These are phyloP conservation scores for Cyclopterus lumpus DNA, from an alignment of 2,797 vertebrate species.

Conservation along the genomic window DNA sequence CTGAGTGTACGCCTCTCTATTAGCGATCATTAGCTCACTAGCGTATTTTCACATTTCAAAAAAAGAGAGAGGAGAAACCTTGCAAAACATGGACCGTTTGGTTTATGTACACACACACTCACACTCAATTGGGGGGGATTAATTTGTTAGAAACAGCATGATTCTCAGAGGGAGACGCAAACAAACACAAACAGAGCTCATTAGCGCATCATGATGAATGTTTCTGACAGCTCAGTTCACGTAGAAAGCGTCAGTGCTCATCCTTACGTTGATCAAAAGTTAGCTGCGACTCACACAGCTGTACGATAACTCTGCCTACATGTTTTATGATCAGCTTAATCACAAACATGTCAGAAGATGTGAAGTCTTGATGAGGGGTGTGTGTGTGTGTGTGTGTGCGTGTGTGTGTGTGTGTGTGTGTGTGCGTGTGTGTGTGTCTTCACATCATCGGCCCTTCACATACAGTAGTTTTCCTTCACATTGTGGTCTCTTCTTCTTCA, in stretches of 20 bases:
- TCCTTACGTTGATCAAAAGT: slow-evolving; percentile 42
- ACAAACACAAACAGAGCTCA: slow-evolving; percentile 69
- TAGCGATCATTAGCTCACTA: slow-evolving; percentile 30
- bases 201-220: slow-evolving; percentile 67
- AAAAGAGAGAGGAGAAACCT: slow-evolving; percentile 38
- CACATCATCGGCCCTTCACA: no score
- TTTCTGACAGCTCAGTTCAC: slow-evolving; percentile 54
- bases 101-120: slow-evolving; percentile 52
- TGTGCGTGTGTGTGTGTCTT: no score
- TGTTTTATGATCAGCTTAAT: slow-evolving; percentile 13
- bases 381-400: no score
- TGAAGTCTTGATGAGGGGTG: no score
- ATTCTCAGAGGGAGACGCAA: slow-evolving; percentile 61
- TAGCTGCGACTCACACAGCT: slow-evolving; percentile 11
- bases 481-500: no score
- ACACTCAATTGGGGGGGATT: slow-evolving; percentile 46
- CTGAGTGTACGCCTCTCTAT: slow-evolving; percentile 14
- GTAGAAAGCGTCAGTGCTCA: slow-evolving; percentile 12
- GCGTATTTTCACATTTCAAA: slow-evolving; percentile 40
- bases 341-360: slow-evolving; percentile 7
- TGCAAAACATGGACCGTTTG: slow-evolving; percentile 48
- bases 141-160: slow-evolving; percentile 70
- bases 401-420: no score
- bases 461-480: no score
- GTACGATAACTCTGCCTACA: background rate